These are phyloP conservation scores for Lasius platythorax DNA, from an alignment of 2,888 invertebrate genomes.

Conservation along the genomic window DNA sequence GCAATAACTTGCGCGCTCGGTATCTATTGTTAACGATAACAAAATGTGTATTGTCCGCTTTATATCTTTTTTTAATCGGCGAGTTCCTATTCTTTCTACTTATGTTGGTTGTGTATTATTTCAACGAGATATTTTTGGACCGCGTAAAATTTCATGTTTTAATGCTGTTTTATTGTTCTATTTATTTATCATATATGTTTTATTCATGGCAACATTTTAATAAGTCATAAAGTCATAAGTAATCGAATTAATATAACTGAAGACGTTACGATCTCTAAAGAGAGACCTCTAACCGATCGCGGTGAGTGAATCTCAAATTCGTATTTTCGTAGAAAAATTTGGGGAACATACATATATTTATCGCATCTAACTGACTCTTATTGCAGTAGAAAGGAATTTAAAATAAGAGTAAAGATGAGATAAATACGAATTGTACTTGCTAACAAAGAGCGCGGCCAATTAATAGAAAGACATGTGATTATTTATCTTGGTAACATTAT, in stretches of 20 bases:
- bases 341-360: neutral
- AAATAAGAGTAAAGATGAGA: neutral
- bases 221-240: too few species aligned
- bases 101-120: too few species aligned
- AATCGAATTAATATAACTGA: neutral
- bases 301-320: slow-evolving; percentile 5
- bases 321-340: neutral
- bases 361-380: neutral
- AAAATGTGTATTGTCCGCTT: too few species aligned
- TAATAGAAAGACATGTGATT: neutral
- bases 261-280: neutral
- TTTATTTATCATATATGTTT: too few species aligned
- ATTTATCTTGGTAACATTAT: neutral
- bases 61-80: too few species aligned
- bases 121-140: too few species aligned
- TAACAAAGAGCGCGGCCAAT: neutral
- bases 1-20: too few species aligned
- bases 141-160: too few species aligned
- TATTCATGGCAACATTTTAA: too few species aligned
- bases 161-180: too few species aligned
- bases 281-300: neutral
- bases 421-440: neutral
- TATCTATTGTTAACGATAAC: too few species aligned
- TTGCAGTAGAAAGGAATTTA: neutral
- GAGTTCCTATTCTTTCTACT: too few species aligned